Evolutionary conservation across 2,888 invertebrate genomes (phyloP), one percentile per base, ranked within the genome.

Genomic region (Anorthoa munda): DNA sequence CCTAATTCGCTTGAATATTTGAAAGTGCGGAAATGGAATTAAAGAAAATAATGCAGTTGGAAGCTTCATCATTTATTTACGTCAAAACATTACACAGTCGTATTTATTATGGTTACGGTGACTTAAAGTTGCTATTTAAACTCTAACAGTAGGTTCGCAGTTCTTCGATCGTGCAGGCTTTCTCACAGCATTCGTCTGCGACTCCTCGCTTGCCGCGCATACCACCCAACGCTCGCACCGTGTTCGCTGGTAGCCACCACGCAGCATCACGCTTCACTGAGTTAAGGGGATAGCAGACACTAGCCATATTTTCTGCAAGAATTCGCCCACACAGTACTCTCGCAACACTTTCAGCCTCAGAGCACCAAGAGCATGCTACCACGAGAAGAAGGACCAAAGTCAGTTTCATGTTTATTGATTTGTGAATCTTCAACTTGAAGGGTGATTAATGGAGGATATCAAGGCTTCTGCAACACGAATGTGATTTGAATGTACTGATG

Each of bases 101-200:
- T 58, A 50, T 58, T 56, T 23, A 23, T 39, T 21, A 65, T 9
- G 64, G 46, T 65, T 53, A 21, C n/a, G 21, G 21, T 21, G 21
- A 23, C 12, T 15, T 17, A n/a, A 51, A 15, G 17, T 17, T 50
- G 21, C 0, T 65, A 0, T 46, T n/a, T 26, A 12, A 23, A 18
- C n/a, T 4, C 50, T 77, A 83, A 63, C 89, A 89, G 61, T 88
- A 89, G 1, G 71, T 65, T 7, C 87, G 46, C 56, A 90, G 72
- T 66, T 87, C 88, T 2, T 86, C 72, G 0, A 88, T 12, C 1
- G 87, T 83, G 70, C 91, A 91, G 0, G 88, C 63, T 15, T 88
- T 87, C 0, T 86, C 84, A 46, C 91, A 91, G 82, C 90, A 91
- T 61, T 91, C 89, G 1, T 84, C 70, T 3, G 84, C 83, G 0